These are phyloP conservation scores for Scaptomyza tumidula DNA, from an alignment of 2,888 invertebrate species.

Conservation along the genomic window DNA sequence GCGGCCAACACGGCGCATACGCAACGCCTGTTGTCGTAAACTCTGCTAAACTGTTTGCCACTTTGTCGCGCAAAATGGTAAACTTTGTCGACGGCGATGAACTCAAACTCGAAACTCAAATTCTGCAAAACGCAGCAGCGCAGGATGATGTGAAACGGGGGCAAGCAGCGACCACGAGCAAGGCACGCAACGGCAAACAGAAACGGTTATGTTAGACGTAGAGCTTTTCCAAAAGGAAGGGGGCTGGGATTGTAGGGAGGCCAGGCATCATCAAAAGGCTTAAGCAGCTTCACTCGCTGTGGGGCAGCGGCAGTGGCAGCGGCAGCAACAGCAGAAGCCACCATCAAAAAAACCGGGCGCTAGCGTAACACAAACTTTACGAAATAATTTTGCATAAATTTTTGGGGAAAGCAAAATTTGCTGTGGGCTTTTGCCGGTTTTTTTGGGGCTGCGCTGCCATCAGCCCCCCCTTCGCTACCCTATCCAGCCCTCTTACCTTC, in stretches of 20 bases:
- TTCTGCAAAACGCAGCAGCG: conserved; percentile 40
- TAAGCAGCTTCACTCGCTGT: conserved; percentile 64
- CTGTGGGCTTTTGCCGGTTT: conserved; percentile 71
- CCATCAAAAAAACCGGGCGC: conserved; percentile 65
- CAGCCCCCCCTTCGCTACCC: conserved; percentile 7
- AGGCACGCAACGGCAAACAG: conserved; percentile 9
- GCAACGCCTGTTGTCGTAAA: conserved; percentile 77
- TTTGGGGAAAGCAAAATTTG: conserved; percentile 69
- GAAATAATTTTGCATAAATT: conserved; percentile 82
- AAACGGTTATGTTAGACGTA: not conserved
- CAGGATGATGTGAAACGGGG: not conserved
- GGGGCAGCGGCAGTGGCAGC: conserved; percentile 13
- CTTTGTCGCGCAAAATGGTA: conserved; percentile 79
- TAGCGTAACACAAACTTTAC: conserved; percentile 69
- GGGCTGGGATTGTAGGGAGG: not conserved
- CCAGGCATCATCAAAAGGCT: conserved; percentile 76
- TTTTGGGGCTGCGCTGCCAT: conserved; percentile 15
- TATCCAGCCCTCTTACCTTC: conserved; percentile 19
- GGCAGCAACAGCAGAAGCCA: conserved; percentile 4
- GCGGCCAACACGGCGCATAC: conserved; percentile 68
- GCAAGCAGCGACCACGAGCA: conserved; percentile 21
- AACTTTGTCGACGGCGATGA: conserved; percentile 76
- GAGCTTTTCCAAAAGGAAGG: not conserved
- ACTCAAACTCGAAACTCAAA: conserved; percentile 65
- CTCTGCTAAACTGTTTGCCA: conserved; percentile 81